Conservation (phyloP, 2,113 vertebrate genomes). For the Eudyptes chrysolophus region DNA sequence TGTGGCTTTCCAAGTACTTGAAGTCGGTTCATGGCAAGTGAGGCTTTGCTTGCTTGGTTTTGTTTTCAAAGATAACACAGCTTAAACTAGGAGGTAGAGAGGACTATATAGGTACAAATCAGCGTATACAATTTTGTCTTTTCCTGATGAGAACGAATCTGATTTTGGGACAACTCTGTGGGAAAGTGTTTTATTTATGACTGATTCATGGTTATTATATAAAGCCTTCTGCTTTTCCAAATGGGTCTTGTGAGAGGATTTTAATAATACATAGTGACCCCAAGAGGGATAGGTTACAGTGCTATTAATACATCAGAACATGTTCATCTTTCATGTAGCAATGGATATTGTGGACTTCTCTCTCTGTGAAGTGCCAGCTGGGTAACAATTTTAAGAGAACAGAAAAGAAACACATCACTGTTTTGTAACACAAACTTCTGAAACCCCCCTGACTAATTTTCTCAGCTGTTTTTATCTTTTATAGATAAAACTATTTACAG, state of each 20-base stretch:
- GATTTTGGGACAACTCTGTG: not conserved
- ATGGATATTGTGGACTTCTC: not conserved
- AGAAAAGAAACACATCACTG: not conserved
- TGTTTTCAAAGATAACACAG: not conserved
- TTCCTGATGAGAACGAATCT: not conserved
- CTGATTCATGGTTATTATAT: not conserved
- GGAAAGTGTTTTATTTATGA: not conserved
- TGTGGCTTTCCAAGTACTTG: not conserved
- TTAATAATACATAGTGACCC: not conserved
- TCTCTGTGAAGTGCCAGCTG: not conserved
- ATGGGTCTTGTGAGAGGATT: not conserved
- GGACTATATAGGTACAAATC: not conserved
- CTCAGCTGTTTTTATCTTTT: slow-evolving; percentile 26
- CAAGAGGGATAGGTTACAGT: not conserved
- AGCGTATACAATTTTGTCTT: not conserved
- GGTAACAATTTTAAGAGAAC: not conserved
- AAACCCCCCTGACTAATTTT: not conserved
- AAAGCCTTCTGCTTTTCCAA: not conserved
- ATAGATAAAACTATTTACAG: slow-evolving; percentile 26
- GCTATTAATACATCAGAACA: not conserved
- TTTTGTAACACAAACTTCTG: slow-evolving; percentile 5
- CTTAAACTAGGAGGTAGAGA: not conserved
- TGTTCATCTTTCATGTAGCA: not conserved
- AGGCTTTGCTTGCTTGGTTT: not conserved
- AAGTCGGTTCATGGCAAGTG: not conserved